A percentile compares a stretch with the other conserved stretches of the same genome.
Evolutionary conservation across 35 echinoderm and acorn worm species (phyloP).

Genomic region (Ophiothrix spiculata): DNA sequence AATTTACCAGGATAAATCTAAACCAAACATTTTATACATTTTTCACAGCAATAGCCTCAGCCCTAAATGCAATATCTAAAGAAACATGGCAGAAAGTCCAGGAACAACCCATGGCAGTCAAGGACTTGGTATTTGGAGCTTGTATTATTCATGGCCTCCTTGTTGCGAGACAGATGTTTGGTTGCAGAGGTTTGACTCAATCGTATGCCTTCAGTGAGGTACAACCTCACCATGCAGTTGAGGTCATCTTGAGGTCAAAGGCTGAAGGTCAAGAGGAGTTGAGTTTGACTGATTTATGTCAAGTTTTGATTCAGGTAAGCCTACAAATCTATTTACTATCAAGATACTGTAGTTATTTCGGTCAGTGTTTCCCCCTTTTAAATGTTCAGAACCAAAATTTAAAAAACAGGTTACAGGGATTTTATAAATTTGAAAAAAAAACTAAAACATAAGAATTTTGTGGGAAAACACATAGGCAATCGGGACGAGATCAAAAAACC

Average conservation of each 20-base stretch:
- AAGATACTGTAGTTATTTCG: too few species aligned
- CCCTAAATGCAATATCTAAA: constrained; percentile 46
- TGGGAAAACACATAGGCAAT: too few species aligned
- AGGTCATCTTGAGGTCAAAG: constrained; percentile 67
- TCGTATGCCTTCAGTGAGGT: constrained; percentile 65
- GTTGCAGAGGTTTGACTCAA: constrained; percentile 64
- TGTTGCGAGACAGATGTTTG: constrained; percentile 77
- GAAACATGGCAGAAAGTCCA: constrained; percentile 30
- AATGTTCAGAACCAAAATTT: too few species aligned
- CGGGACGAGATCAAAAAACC: too few species aligned
- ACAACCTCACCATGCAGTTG: constrained; percentile 64
- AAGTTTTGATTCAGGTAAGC: constrained; percentile 48
- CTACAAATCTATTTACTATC: too few species aligned
- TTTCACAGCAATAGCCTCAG: constrained; percentile 59
- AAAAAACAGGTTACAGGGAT: too few species aligned
- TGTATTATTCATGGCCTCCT: constrained; percentile 83
- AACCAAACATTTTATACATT: neutral
- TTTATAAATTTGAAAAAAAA: too few species aligned
- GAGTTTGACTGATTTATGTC: constrained; percentile 38
- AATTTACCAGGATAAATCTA: too few species aligned
- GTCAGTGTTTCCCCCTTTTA: too few species aligned
- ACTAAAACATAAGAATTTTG: too few species aligned
- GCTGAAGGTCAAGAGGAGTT: constrained; percentile 54
- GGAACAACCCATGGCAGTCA: constrained; percentile 36
- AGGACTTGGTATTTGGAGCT: constrained; percentile 50